Conservation (phyloP, 2,888 invertebrate genomes). For the Altica lythri region DNA sequence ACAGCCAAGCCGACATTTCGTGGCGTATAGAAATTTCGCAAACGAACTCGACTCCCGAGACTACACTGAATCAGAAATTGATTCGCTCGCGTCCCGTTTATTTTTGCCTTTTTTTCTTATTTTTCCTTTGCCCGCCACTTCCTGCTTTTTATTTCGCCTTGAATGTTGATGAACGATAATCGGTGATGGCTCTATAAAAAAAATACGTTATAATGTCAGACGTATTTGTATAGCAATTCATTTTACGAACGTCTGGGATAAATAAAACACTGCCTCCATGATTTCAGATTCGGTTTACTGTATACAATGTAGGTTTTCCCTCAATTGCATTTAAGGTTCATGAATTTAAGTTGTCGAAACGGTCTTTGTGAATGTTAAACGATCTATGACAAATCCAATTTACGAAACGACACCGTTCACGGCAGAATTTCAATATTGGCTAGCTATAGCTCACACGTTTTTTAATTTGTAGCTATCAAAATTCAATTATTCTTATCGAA, state of each 20-base stretch:
- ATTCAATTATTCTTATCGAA: conserved; percentile 31
- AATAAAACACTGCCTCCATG: no score
- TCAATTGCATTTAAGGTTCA: no score
- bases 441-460: neutral
- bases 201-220: neutral
- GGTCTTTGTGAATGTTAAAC: no score
- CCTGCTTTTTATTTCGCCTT: conserved; percentile 10
- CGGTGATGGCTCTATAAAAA: conserved; percentile 4
- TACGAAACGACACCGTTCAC: neutral
- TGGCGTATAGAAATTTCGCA: conserved; percentile 14
- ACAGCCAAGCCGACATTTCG: conserved; percentile 19
- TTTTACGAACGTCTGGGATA: no score
- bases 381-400: conserved; percentile 3
- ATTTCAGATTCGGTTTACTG: no score
- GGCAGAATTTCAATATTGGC: conserved; percentile 6
- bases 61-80: conserved; percentile 21
- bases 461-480: conserved; percentile 23
- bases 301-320: no score
- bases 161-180: conserved; percentile 12
- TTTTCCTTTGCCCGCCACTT: conserved; percentile 4
- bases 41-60: conserved; percentile 15
- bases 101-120: conserved; percentile 6
- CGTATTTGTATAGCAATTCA: no score
- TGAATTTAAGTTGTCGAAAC: no score
- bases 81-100: conserved; percentile 14